Percentiles rank a stretch among this genome's conserved stretches.
phyloP scores from a whole-genome alignment of 1,140 invertebrate species.

The Megathymus violae region DNA sequence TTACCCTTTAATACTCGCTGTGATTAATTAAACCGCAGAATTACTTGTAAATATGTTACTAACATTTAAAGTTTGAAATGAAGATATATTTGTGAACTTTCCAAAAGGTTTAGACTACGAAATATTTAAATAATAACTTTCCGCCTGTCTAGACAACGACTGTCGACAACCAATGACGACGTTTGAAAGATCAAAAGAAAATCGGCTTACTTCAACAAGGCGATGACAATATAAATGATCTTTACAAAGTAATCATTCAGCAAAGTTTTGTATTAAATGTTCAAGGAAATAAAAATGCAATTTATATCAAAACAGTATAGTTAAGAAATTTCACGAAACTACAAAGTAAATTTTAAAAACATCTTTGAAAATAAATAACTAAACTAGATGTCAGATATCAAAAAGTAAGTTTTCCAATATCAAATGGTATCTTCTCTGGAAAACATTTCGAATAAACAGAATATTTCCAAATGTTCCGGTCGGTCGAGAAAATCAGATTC shows the following conservation, averaged over 20 bases:
- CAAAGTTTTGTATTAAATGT: too few relatives aligned
- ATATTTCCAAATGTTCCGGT: slow-evolving; percentile 37
- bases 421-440: background rate
- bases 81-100: background rate
- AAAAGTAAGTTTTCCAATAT: slow-evolving; percentile 3
- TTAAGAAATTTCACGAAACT: too few relatives aligned
- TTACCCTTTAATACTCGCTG: too few relatives aligned
- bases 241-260: too few relatives aligned
- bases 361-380: background rate
- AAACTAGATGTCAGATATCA: too few relatives aligned
- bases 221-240: too few relatives aligned
- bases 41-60: too few relatives aligned
- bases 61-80: background rate
- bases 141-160: background rate
- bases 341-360: background rate
- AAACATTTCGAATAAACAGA: slow-evolving; percentile 34
- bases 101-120: background rate
- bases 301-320: too few relatives aligned
- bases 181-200: background rate
- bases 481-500: slow-evolving; percentile 47
- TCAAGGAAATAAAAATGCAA: too few relatives aligned
- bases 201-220: background rate
- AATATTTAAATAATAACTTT: background rate
- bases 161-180: background rate
- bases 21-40: too few relatives aligned